phyloP scores from a whole-genome alignment of 2,888 invertebrate genomes.

The Amphipoea lucens region DNA sequence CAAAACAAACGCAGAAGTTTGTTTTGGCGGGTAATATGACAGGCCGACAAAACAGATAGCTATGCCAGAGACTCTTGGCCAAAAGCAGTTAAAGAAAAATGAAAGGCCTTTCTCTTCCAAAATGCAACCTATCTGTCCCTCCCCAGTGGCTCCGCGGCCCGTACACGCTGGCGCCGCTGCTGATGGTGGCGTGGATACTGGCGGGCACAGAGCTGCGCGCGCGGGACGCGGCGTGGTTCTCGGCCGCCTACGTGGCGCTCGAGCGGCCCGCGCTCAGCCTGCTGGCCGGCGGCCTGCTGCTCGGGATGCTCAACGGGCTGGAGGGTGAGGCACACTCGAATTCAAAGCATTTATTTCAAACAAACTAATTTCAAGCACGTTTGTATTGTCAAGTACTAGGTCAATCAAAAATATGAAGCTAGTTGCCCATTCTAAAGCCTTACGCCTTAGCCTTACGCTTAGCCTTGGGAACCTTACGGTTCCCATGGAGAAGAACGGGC shows the following conservation, averaged over 20 bases:
- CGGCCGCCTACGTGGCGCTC: constrained; percentile 73
- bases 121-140: neutral
- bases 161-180: constrained; percentile 61
- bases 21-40: neutral
- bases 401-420: neutral
- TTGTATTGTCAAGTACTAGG: neutral
- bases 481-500: neutral
- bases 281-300: constrained; percentile 41
- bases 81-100: neutral
- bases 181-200: constrained; percentile 68
- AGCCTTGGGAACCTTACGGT: too few relatives aligned
- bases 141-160: constrained; percentile 65
- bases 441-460: too few relatives aligned
- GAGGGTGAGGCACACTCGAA: constrained; percentile 59
- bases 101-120: neutral
- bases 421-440: neutral
- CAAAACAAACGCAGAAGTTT: neutral
- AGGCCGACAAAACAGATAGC: neutral
- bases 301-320: constrained; percentile 61
- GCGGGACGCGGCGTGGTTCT: constrained; percentile 52
- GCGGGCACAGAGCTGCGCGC: constrained; percentile 70
- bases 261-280: constrained; percentile 75
- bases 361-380: neutral
- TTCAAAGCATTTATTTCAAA: neutral
- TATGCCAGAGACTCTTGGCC: neutral